Conservation (phyloP, 1,140 invertebrate species). For the Achatina immaculata region DNA sequence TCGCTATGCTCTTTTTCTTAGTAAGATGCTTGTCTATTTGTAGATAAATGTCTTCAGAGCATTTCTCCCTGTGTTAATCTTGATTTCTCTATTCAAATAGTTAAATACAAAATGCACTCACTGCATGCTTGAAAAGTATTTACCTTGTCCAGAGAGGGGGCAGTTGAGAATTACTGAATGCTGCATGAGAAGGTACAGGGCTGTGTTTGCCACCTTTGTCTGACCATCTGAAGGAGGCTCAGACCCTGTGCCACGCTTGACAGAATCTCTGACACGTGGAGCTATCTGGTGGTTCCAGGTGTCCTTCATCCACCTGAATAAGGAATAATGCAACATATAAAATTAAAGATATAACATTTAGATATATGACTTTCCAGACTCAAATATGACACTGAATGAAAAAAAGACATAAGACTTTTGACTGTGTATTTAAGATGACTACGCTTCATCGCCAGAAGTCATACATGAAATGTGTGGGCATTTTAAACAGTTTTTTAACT, state of each 20-base stretch:
- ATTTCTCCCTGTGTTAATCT: no score
- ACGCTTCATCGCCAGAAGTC: no score
- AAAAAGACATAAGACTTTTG: not conserved
- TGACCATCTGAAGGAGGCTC: slow-evolving; percentile 57
- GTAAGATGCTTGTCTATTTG: no score
- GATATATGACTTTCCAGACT: not conserved
- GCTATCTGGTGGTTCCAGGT: slow-evolving; percentile 67
- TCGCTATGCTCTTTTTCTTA: no score
- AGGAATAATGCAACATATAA: not conserved
- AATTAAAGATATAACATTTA: not conserved
- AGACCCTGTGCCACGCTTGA: slow-evolving; percentile 57
- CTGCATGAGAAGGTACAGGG: slow-evolving; percentile 69
- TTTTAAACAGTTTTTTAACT: no score
- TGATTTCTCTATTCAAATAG: no score
- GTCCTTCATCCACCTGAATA: slow-evolving; percentile 62
- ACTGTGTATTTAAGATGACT: no score
- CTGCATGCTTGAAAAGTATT: not conserved
- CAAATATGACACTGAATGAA: no score
- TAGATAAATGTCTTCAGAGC: no score
- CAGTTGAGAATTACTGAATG: slow-evolving; percentile 65
- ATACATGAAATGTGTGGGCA: no score
- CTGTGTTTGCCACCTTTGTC: slow-evolving; percentile 68
- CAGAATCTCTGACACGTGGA: slow-evolving; percentile 59
- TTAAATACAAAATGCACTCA: not conserved
- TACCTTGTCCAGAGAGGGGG: slow-evolving; percentile 65